Percentiles rank a stretch among this genome's conserved stretches.
Conservation (phyloP, 2,888 invertebrate species). For the Meteorus cinctellus region DNA sequence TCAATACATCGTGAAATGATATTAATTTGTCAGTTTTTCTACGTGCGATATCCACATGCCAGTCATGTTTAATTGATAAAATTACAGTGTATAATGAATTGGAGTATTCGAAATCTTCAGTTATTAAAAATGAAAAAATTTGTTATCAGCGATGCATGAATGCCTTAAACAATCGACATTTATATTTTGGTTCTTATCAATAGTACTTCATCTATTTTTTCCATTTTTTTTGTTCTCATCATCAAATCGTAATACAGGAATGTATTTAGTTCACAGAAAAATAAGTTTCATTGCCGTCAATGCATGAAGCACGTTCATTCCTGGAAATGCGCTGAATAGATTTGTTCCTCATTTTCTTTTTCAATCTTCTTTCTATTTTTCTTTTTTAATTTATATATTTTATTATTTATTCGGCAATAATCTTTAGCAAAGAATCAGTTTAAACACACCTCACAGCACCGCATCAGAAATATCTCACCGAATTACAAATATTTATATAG, state of each 20-base stretch:
- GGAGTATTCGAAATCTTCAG: not conserved
- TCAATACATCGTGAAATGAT: constrained; percentile 23
- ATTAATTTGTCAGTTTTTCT: not conserved
- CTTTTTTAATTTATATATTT: constrained; percentile 18
- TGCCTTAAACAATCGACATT: constrained; percentile 42
- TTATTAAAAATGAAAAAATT: constrained; percentile 12
- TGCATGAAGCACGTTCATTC: constrained; percentile 39
- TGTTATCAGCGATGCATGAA: constrained; percentile 46
- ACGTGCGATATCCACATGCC: not conserved
- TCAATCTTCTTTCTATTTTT: not conserved
- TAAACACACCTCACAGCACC: constrained; percentile 46
- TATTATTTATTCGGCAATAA: constrained; percentile 38
- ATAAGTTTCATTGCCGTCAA: constrained; percentile 53
- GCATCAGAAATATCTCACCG: constrained; percentile 52
- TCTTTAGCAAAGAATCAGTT: constrained; percentile 41
- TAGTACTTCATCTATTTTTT: constrained; percentile 37
- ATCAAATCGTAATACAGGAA: constrained; percentile 62
- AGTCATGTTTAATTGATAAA: not conserved
- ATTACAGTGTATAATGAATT: constrained; percentile 20
- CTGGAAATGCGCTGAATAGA: constrained; percentile 15
- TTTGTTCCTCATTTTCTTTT: constrained; percentile 21
- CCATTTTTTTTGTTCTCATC: constrained; percentile 44
- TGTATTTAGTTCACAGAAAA: constrained; percentile 64
- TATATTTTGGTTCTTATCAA: constrained; percentile 27
- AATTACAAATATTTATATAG: constrained; percentile 62